phyloP scores from a whole-genome alignment of 2,113 vertebrate species.

The Rhombomys opimus region DNA sequence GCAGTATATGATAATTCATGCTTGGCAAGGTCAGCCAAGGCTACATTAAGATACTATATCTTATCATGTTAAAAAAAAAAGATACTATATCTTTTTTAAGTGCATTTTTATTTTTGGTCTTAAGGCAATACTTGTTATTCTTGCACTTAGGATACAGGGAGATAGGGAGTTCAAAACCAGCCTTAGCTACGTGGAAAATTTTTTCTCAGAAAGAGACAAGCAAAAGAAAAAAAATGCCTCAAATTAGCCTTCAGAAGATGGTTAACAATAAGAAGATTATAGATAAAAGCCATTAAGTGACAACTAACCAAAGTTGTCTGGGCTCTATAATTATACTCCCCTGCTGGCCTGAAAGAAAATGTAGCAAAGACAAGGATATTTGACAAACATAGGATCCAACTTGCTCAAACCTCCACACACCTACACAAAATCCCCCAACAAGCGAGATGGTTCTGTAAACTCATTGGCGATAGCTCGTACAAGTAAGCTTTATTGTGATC shows the following conservation, averaged over 20 bases:
- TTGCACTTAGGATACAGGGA: background rate
- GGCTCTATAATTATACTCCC: background rate
- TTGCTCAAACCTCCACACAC: background rate
- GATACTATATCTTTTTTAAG: background rate
- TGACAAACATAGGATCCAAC: background rate
- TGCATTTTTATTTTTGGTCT: background rate
- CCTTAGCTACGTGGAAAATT: background rate
- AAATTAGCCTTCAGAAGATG: background rate
- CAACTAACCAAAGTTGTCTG: background rate
- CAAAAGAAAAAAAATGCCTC: background rate
- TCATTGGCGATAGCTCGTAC: background rate
- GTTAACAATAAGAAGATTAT: background rate
- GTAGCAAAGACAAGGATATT: background rate
- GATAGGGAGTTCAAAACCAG: background rate
- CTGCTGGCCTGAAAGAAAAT: background rate
- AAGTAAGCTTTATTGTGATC: background rate
- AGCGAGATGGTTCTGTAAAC: background rate
- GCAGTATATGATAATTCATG: background rate
- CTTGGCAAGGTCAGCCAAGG: background rate
- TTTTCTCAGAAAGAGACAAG: background rate
- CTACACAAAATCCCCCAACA: background rate
- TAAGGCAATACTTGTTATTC: background rate
- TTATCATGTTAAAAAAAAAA: too few species aligned
- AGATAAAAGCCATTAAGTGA: background rate
- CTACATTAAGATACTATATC: background rate